phyloP scores from a whole-genome alignment of 1,140 invertebrate species.

The Drosophila insularis region DNA sequence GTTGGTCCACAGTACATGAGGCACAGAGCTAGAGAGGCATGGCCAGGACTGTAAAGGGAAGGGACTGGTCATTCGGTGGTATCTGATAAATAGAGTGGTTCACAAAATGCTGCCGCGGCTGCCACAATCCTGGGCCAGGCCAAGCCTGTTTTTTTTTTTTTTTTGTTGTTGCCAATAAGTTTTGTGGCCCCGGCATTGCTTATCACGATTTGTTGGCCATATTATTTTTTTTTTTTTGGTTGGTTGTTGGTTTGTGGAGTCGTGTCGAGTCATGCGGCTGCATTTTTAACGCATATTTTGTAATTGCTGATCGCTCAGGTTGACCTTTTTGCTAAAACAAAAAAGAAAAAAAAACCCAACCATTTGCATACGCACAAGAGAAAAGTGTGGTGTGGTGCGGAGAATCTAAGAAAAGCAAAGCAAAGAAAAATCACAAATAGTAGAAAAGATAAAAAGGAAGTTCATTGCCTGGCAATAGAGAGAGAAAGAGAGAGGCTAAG shows the following conservation, averaged over 20 bases:
- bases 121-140: slow-evolving; percentile 64
- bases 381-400: neutral
- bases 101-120: slow-evolving; percentile 75
- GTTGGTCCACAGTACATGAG: slow-evolving; percentile 48
- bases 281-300: slow-evolving; percentile 80
- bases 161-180: slow-evolving; percentile 69
- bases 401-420: neutral
- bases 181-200: slow-evolving; percentile 70
- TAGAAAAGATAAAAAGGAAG: slow-evolving; percentile 66
- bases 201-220: slow-evolving; percentile 79
- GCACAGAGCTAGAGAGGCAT: neutral
- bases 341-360: slow-evolving; percentile 3
- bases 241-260: slow-evolving; percentile 35
- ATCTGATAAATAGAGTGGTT: slow-evolving; percentile 81
- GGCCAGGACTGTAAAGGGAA: slow-evolving; percentile 11
- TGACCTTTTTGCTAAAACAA: slow-evolving; percentile 64
- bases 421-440: slow-evolving; percentile 13
- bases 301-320: slow-evolving; percentile 68
- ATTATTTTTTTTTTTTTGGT: slow-evolving; percentile 65
- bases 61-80: slow-evolving; percentile 20
- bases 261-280: slow-evolving; percentile 75
- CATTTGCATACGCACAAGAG: slow-evolving; percentile 68
- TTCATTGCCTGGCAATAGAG: slow-evolving; percentile 51
- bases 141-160: slow-evolving; percentile 71
- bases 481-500: slow-evolving; percentile 23